phyloP scores from a whole-genome alignment of 2,113 vertebrate species.

The Oplegnathus fasciatus region DNA sequence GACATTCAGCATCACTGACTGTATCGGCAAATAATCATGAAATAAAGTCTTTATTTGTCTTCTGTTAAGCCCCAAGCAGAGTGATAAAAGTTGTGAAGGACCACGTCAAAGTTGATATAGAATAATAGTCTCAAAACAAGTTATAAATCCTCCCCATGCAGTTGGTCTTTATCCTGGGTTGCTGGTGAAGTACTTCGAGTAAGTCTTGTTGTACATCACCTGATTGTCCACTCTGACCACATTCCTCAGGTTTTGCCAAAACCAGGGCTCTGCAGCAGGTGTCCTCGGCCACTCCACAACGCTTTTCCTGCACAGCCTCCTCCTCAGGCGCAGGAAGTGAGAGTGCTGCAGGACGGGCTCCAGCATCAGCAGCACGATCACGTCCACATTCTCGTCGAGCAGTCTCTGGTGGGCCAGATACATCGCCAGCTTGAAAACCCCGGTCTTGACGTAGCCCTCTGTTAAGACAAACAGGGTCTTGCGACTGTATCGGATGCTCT shows the following conservation, averaged over 20 bases:
- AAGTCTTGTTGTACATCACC: slow-evolving; percentile 81
- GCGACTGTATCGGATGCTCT: slow-evolving; percentile 86
- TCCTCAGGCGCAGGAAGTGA: slow-evolving; percentile 86
- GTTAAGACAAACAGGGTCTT: slow-evolving; percentile 86
- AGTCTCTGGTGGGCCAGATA: slow-evolving; percentile 89
- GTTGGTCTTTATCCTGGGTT: neutral
- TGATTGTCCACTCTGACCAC: slow-evolving; percentile 83
- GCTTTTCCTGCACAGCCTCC: slow-evolving; percentile 85
- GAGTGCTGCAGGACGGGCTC: slow-evolving; percentile 89
- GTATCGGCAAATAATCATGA: neutral
- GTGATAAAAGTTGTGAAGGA: neutral
- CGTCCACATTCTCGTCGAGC: slow-evolving; percentile 86
- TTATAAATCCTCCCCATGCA: neutral
- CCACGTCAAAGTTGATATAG: neutral
- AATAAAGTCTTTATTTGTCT: neutral
- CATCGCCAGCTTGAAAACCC: slow-evolving; percentile 86
- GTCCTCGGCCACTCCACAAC: slow-evolving; percentile 89
- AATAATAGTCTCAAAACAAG: neutral
- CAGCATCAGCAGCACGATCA: slow-evolving; percentile 88
- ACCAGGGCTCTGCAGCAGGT: slow-evolving; percentile 84
- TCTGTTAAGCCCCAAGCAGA: neutral
- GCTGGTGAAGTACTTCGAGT: slow-evolving; percentile 79
- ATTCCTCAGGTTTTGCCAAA: slow-evolving; percentile 87
- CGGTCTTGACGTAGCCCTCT: slow-evolving; percentile 82
- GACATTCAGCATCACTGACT: neutral